Evolutionary conservation across 2,888 invertebrate genomes (phyloP).

Genomic region (Mechanitis messenoides): DNA sequence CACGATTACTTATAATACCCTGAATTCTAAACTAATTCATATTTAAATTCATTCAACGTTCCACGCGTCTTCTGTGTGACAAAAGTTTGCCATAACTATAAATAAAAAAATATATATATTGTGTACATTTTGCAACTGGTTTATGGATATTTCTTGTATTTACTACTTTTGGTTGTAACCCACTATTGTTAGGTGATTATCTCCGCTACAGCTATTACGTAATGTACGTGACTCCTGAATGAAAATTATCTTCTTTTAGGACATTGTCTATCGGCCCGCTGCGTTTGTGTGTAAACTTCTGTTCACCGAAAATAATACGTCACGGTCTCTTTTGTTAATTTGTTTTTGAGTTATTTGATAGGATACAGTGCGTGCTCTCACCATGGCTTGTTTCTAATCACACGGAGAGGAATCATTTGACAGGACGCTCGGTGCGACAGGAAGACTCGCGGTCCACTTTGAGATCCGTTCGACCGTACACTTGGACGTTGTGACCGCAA

Average conservation of each 20-base stretch:
- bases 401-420: slow-evolving; percentile 22
- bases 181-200: neutral
- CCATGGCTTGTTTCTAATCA: slow-evolving; percentile 19
- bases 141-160: neutral
- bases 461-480: slow-evolving; percentile 57
- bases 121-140: too few relatives aligned
- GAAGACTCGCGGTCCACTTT: slow-evolving; percentile 41
- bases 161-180: neutral
- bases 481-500: slow-evolving; percentile 61
- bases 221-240: slow-evolving; percentile 62
- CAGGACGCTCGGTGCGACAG: slow-evolving; percentile 23
- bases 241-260: slow-evolving; percentile 26
- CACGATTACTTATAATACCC: slow-evolving; percentile 36
- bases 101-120: neutral
- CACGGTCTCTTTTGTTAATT: slow-evolving; percentile 50
- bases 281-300: slow-evolving; percentile 13
- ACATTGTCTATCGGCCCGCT: neutral
- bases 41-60: slow-evolving; percentile 48
- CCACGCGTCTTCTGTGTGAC: slow-evolving; percentile 40
- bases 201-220: slow-evolving; percentile 18
- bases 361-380: slow-evolving; percentile 12
- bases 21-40: slow-evolving; percentile 32
- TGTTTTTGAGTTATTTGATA: slow-evolving; percentile 54
- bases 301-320: slow-evolving; percentile 45
- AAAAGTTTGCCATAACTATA: neutral